Conservation (phyloP, 2,797 vertebrate species). For the Sebastiscus albofasciatus region DNA sequence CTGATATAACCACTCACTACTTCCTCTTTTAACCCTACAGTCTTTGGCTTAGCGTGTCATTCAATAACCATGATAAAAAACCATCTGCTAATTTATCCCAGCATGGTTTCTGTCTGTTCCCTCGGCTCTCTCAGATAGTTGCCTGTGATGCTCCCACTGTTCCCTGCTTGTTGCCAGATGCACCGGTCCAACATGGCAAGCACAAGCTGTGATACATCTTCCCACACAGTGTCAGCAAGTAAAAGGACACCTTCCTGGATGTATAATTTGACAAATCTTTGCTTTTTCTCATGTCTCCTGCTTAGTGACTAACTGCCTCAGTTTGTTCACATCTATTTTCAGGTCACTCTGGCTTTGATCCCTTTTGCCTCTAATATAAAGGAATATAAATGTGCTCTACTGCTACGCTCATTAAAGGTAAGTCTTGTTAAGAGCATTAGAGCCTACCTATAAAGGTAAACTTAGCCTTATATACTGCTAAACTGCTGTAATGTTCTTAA, state of each 20-base stretch:
- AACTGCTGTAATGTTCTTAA: slow-evolving; percentile 3
- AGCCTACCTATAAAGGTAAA: neutral
- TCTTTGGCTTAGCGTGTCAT: neutral
- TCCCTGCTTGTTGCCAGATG: slow-evolving; percentile 48
- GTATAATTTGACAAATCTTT: slow-evolving; percentile 9
- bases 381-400: neutral
- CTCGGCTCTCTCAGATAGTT: slow-evolving; percentile 22
- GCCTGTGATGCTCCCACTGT: slow-evolving; percentile 40
- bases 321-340: slow-evolving; percentile 20
- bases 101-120: slow-evolving; percentile 7
- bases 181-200: slow-evolving; percentile 37
- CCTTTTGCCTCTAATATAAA: neutral
- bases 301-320: neutral
- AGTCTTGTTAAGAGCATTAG: neutral
- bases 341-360: slow-evolving; percentile 9
- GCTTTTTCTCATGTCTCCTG: neutral
- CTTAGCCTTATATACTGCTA: neutral
- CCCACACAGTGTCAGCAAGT: slow-evolving; percentile 48
- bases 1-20: neutral
- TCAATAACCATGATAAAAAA: neutral
- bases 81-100: slow-evolving; percentile 24
- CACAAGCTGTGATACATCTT: slow-evolving; percentile 47
- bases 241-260: slow-evolving; percentile 9
- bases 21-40: neutral
- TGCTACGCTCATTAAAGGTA: neutral